Evolutionary conservation across 2,113 vertebrate genomes (phyloP).

Genomic region (Lamprotornis superbus): DNA sequence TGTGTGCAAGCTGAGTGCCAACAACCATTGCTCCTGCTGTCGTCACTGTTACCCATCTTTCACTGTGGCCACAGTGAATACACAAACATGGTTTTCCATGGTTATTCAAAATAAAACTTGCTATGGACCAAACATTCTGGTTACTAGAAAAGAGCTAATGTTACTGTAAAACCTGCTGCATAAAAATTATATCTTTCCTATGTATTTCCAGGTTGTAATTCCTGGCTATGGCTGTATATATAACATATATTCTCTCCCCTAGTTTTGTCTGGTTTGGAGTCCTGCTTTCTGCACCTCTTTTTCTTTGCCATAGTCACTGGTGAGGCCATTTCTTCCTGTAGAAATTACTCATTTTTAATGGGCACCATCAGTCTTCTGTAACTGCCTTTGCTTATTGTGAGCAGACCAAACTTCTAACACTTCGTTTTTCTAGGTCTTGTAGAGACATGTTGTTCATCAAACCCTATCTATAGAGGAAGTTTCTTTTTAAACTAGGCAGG

Average conservation of each 20-base stretch:
- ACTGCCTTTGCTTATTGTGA: neutral
- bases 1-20: neutral
- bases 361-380: neutral
- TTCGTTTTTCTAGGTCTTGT: neutral
- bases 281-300: neutral
- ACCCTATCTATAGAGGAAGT: neutral
- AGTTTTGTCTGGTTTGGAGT: neutral
- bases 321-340: neutral
- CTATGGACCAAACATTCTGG: neutral
- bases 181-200: neutral
- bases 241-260: neutral
- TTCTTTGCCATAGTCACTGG: neutral
- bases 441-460: neutral
- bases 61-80: neutral
- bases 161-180: neutral
- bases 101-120: neutral
- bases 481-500: neutral
- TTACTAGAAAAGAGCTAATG: neutral
- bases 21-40: neutral
- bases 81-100: neutral
- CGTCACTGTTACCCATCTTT: neutral
- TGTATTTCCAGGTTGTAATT: neutral
- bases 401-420: neutral
- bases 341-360: conserved; percentile 12
- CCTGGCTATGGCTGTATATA: neutral